A percentile compares a stretch with the other conserved stretches of the same genome.
These are phyloP conservation scores for Poicephalus meyeri DNA, from an alignment of 2,113 vertebrate genomes.

Conservation along the genomic window DNA sequence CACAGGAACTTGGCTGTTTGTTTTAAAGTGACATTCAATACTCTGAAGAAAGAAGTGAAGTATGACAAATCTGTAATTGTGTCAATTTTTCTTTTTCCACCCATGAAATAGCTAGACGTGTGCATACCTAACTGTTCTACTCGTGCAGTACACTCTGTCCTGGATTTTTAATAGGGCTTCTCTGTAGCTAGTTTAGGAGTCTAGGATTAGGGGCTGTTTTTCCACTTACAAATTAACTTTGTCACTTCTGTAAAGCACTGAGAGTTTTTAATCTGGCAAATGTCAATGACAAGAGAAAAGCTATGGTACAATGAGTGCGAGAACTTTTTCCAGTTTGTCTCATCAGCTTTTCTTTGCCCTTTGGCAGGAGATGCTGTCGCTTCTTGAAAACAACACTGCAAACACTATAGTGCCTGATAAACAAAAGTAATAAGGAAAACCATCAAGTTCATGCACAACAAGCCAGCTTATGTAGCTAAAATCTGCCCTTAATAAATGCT, in stretches of 20 bases:
- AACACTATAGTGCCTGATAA: not conserved
- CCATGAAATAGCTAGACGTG: slow-evolving; percentile 25
- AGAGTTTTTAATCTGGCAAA: slow-evolving; percentile 1
- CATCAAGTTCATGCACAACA: not conserved
- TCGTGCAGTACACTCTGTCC: not conserved
- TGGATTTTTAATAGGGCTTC: not conserved
- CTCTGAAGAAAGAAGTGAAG: slow-evolving; percentile 14
- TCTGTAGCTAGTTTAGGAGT: not conserved
- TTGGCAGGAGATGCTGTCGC: not conserved
- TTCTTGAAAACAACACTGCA: not conserved
- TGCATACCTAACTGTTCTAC: not conserved
- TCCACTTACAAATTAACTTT: not conserved
- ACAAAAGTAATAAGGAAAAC: not conserved
- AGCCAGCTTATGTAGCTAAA: not conserved
- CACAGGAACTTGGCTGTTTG: slow-evolving; percentile 23
- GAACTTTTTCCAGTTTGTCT: not conserved
- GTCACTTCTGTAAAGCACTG: not conserved
- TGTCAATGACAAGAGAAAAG: not conserved
- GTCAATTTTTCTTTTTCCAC: slow-evolving; percentile 41
- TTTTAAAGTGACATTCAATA: slow-evolving; percentile 36
- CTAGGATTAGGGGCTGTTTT: not conserved
- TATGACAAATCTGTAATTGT: slow-evolving; percentile 7
- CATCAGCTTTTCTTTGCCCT: not conserved
- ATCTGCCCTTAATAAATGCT: not conserved
- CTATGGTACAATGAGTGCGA: not conserved